Base-by-base conservation (phyloP, 2,113 vertebrate species). In the Deroptyus accipitrinus region DNA sequence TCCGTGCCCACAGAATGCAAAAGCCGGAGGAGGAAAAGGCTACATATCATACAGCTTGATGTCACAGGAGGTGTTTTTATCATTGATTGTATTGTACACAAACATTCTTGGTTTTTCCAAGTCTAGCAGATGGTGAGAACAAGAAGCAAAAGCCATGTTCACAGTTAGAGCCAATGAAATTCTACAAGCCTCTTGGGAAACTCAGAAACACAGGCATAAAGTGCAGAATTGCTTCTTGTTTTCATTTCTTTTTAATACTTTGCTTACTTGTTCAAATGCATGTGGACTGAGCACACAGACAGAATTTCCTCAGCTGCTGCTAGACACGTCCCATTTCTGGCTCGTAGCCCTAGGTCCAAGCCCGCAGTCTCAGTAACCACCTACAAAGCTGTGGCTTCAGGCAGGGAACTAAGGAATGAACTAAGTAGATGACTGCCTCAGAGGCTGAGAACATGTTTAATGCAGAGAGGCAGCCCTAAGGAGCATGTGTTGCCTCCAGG, bases 81-180 rank as follows among this genome's bases (percentile, higher is more conserved):
- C 33, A 11, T 14, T 24, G 63, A 35, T 22, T 39, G 28, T 73
- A 35, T 37, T 79, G 61, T 30, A 54, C 30, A 27, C 35, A 37
- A 81, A 61, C 42, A 27, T 39, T 69, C 33, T 22, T 59, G 57
- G 17, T 62, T 91, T 94, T 83, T 86, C 64, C 33, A 46, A 46
- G 57, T 51, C 74, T 69, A 72, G 75, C 70, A 85, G 68, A 81
- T 86, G 80, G 69, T 83, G 20, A 94, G 72, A 95, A 88, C 52
- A 82, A 86, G 76, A 54, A 82, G 59, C 22, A 76, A 39, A 86
- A 86, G 74, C 31, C 55, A 33, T 41, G 61, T 79, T 94, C 73
- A 35, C 64, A 79, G 86, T 78, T 72, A 78, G 72, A 93, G 46
- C 61, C 83, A 92, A 86, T 92, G 68, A 93, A 95, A 90, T 64